phyloP scores from a whole-genome alignment of 2,888 invertebrate genomes.

The Trichopria drosophilae region DNA sequence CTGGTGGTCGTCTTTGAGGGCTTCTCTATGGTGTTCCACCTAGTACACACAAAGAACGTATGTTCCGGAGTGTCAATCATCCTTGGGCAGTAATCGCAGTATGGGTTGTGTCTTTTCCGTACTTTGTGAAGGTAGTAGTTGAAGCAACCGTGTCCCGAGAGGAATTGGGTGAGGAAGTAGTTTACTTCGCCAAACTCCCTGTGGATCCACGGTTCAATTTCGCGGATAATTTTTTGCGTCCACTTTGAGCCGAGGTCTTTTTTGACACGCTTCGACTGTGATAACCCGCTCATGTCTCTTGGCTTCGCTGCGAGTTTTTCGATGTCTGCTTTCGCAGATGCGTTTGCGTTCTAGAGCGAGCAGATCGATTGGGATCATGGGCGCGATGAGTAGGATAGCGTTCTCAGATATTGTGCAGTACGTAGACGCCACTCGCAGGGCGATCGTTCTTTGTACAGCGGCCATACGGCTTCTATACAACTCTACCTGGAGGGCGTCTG shows the following conservation, averaged over 20 bases:
- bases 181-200: background rate
- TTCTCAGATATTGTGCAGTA: no score
- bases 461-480: no score
- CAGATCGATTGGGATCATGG: no score
- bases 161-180: background rate
- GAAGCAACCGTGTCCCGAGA: no score
- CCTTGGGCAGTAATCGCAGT: background rate
- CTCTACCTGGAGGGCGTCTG: constrained; percentile 13
- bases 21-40: no score
- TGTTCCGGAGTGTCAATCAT: background rate
- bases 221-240: background rate
- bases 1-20: no score
- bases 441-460: no score
- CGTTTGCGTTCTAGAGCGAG: no score
- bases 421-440: no score
- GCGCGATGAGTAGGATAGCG: no score
- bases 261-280: background rate
- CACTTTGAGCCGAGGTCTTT: background rate
- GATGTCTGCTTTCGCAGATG: constrained; percentile 1
- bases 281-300: background rate
- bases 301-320: constrained; percentile 13
- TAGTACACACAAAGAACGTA: constrained; percentile 16
- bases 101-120: background rate
- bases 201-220: background rate
- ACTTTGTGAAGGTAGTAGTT: background rate